Evolutionary conservation across 2,113 vertebrate species (phyloP).

Genomic region (Caloenas nicobarica): DNA sequence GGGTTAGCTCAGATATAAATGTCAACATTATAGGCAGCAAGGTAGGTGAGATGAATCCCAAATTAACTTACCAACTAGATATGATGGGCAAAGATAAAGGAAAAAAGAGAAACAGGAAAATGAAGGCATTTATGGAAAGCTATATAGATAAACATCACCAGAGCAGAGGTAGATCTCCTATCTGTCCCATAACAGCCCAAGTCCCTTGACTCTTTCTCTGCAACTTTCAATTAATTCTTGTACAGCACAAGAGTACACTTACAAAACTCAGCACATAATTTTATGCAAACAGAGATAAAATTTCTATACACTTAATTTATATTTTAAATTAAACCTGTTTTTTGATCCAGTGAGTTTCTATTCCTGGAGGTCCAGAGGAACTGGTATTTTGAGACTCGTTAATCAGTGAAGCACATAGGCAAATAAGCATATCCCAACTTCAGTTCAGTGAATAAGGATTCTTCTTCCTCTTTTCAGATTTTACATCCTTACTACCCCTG

Average conservation of each 20-base stretch:
- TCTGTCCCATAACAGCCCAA: neutral
- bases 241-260: neutral
- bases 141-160: neutral
- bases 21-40: slow-evolving; percentile 28
- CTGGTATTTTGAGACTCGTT: neutral
- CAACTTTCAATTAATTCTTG: neutral
- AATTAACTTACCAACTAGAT: neutral
- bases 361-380: neutral
- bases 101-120: neutral
- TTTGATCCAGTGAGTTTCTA: neutral
- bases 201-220: neutral
- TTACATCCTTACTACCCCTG: neutral
- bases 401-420: neutral
- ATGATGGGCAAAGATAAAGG: neutral
- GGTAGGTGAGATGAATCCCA: slow-evolving; percentile 39
- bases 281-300: neutral
- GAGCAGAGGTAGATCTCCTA: neutral
- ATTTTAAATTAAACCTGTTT: neutral
- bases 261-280: neutral
- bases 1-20: slow-evolving; percentile 47
- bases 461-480: neutral
- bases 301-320: neutral
- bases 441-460: neutral
- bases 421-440: neutral
- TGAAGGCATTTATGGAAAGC: neutral